Evolutionary conservation across 2,888 invertebrate genomes (phyloP), one percentile per base, ranked within the genome.

Genomic region (Fragum sueziense): DNA sequence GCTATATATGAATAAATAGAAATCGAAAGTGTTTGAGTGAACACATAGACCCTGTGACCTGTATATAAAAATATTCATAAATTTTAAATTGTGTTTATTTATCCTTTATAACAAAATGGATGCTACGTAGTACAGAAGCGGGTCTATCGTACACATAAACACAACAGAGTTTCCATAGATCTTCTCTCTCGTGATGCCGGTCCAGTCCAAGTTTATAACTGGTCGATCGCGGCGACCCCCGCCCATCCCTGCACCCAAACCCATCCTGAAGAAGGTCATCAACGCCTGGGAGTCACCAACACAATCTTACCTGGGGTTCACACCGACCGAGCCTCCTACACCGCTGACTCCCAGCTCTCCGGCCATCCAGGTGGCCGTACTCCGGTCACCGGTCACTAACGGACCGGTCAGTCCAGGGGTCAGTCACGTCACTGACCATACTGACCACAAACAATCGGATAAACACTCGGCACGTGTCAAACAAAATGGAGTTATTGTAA

Each of bases 181-280:
- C n/a, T 14, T 9, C 17, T 11, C 33, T 33, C 34, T 1, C 7
- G 22, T 17, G 0, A 82, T 82, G 82, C 82, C 82, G 17, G 82
- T 82, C 11, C 79, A 82, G 27, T 82, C 82, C 1, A 82, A 82
- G 59, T 57, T 65, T 11, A 57, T 73, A 9, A 52, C 74, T 14
- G 82, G 76, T n/a, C 72, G 82, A 29, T 67, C 65, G n/a, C 74
- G 33, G 68, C 71, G 71, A 47, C 74, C 76, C 2, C 79, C 79
- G n/a, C 79, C 76, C 3, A 54, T 76, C 2, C 74, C 79, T 11
- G 76, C 73, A n/a, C 76, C 82, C 11, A 79, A 79, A 37, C 82
- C 82, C 20, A 79, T 79, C 31, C 62, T 79, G 29, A 82, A 82
- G 41, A 51, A 51, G 4, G n/a, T 9, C 11, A 51, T 25, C 41